Evolutionary conservation across 2,888 invertebrate species (phyloP), one percentile per base, ranked within the genome.

Genomic region (Bursaphelenchus okinawaensis): DNA sequence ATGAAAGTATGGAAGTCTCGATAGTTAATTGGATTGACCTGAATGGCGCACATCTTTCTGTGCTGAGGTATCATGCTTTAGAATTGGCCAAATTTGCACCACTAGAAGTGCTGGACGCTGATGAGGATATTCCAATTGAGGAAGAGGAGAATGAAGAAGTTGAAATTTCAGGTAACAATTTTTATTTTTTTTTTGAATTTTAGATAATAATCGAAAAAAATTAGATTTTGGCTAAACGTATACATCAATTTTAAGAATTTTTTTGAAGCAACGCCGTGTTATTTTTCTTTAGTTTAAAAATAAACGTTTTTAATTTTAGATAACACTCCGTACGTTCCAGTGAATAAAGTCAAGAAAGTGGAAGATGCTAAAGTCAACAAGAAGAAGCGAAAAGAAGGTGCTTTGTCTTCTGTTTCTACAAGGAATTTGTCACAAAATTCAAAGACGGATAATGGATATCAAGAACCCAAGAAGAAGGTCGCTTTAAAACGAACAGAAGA

Each of bases 1-100:
- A 23, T 22, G 60, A 59, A 50, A 31, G n/a, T 12, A 19, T 59
- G 60, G 60, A 59, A 31, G 60, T 55, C 3, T 26, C 51, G 8
- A 31, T 59, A 12, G 20, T 16, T 9, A 51, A 31, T n/a, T 50
- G 22, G 19, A 20, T 23, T n/a, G 60, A 59, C 52, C 52, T 59
- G 9, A 27, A 59, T 27, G 9, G 28, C 12, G 19, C 60, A 12
- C 60, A 59, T 27, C 40, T 59, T 50, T 54, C 52, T 50, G 9
- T 59, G 16, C 60, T 59, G 9, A 31, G 51, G 19, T 50, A 59
- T 50, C 19, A n/a, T 23, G 60, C 60, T 20, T n/a, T 59, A 9
- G 40, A 59, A 29, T 24, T 59, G 7, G 16, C 60, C 16, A 29
- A 59, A 54, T 50, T 40, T 24, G 20, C 29, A 22, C 60, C 60